Base-by-base conservation (phyloP, 2,113 vertebrate species). In the Paedocypris sp. region DNA sequence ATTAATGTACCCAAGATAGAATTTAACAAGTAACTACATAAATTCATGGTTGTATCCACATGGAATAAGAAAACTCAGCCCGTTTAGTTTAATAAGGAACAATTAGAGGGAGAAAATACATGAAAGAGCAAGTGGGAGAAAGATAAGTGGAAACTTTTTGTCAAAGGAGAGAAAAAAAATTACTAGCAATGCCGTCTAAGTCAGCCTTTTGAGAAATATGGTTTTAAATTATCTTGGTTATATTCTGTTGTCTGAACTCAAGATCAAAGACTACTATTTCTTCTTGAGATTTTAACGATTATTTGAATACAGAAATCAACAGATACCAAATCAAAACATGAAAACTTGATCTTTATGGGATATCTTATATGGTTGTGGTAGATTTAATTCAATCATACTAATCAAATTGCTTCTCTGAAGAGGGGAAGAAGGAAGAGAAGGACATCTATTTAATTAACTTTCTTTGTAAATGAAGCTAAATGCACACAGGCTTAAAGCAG, bases 1-100 rank as follows among this genome's bases (percentile, higher is more conserved):
- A 68, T 72, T 84, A 79, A 82, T 83, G 82, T 81, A 77, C 62
- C 11, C 35, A 72, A 75, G 66, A 53, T 48, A 71, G 69, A 81
- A 77, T 64, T 61, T 62, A 28, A 66, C 68, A 66, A 5, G 46
- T 83, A 78, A 82, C 77, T 78, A 68, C 70, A 70, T 64, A 42
- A 75, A 72, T 68, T 66, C 68, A 66, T 65, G 68, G 54, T 60
- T 50, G 23, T 70, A 76, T 39, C 70, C 68, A 72, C 78, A 76
- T 75, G 68, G 69, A 72, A 73, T 73, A 69, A 54, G 74, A 69
- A 66, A 69, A 38, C 73, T 74, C 70, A 75, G 62, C 35, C 19
- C 48, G 50, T 67, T 77, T 83, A 83, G 83, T 81, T 77, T 80
- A 64, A 76, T 72, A 68, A 60, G 73, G 0, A 26, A 47, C 54